Evolutionary conservation across 2,888 invertebrate genomes (phyloP), one percentile per base, ranked within the genome.

Genomic region (Hecatera dysodea): DNA sequence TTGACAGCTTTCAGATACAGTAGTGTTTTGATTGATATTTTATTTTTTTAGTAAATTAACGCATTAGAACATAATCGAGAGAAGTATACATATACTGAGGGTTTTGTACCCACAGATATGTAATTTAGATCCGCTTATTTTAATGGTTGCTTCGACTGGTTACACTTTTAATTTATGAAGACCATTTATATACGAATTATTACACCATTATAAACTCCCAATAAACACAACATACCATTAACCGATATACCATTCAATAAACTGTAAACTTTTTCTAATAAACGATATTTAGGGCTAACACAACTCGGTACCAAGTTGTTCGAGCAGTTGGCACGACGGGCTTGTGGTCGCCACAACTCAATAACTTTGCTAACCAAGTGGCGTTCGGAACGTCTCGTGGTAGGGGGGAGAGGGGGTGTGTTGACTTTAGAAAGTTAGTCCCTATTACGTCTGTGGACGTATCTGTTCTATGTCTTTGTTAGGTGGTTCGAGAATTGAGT

Each of bases 251-350:
- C 76, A 62, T 72, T 72, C 83, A 63, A 85, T 85, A 81, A 81
- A 85, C 84, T 88, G 76, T 75, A 69, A 90, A 89, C 81, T 84
- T 90, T 89, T 90, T 89, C 86, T 90, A 88, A 89, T 88, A 90
- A 90, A 73, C 72, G 84, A 78, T 85, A 83, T 85, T 84, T 75
- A 85, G 81, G 82, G 78, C 61, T 86, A 81, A 78, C 81, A 66
- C 72, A 82, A 82, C 80, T 87, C 70, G 78, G 81, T 85, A 75
- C 75, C 73, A 69, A 80, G 84, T 82, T 82, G 59, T 71, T 56
- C 36, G 71, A 84, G 79, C 85, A 86, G 84, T 83, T 80, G 83
- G 77, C 72, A 67, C 73, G 74, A 66, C 69, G 70, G 67, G 76
- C 55, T 72, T 82, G 79, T 61, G 83, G 86, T 83, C 78, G 75